Conservation (phyloP, 2,113 vertebrate species). For the Microtus montanus region DNA sequence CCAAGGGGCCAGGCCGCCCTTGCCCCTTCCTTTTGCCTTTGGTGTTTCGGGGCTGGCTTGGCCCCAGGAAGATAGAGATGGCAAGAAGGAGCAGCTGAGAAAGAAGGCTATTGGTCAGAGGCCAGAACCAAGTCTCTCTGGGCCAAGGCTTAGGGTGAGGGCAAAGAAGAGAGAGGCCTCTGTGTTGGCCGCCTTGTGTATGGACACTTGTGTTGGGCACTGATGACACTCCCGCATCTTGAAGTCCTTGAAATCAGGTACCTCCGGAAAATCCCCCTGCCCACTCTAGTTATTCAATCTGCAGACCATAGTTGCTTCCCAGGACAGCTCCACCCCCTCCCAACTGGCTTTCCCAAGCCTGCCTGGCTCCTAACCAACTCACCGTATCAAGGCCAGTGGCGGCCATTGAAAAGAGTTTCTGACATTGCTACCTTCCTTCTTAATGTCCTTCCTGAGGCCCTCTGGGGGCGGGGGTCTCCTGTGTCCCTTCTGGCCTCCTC, state of each 20-base stretch:
- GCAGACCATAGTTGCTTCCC: no score
- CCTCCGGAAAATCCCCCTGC: background rate
- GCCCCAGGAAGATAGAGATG: constrained; percentile 80
- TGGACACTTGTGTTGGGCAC: background rate
- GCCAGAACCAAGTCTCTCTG: background rate
- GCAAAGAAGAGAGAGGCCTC: background rate
- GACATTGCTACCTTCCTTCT: background rate
- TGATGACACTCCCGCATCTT: no score
- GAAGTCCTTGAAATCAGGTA: background rate
- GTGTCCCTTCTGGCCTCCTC: background rate
- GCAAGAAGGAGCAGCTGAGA: constrained; percentile 84
- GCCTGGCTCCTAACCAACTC: background rate
- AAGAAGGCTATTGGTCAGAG: constrained; percentile 53
- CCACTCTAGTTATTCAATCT: background rate
- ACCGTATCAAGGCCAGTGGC: background rate
- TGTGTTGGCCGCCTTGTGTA: no score
- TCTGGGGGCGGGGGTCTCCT: background rate
- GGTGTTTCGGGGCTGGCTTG: constrained; percentile 74
- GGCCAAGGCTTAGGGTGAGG: background rate
- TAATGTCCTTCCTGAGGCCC: background rate
- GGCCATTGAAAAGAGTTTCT: background rate
- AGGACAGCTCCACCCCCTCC: background rate
- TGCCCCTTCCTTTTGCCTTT: constrained; percentile 83
- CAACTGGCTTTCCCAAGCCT: background rate
- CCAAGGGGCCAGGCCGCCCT: constrained; percentile 51